A percentile compares a stretch with the other conserved stretches of the same genome.
phyloP scores from a whole-genome alignment of 2,797 vertebrate species.

The Tauraco hartlaubi region DNA sequence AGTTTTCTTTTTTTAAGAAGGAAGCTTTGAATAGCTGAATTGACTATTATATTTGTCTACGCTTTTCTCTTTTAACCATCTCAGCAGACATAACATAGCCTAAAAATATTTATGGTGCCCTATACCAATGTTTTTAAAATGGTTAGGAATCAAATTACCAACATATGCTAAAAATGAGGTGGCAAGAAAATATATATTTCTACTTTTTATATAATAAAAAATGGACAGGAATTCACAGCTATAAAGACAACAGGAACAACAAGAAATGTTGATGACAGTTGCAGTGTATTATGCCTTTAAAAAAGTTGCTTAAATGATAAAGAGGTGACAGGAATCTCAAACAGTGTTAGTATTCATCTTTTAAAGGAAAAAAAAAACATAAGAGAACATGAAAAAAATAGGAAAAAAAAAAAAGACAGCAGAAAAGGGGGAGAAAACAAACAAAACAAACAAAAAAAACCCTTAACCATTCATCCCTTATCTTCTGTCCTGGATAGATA shows the following conservation, averaged over 20 bases:
- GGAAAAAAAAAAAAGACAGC: fast-evolving
- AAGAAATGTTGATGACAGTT: not conserved
- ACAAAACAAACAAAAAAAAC: not conserved
- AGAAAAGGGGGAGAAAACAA: not conserved
- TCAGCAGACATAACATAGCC: not conserved
- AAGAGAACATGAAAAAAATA: fast-evolving
- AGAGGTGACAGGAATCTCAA: not conserved
- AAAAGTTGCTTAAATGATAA: not conserved
- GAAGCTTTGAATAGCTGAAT: not conserved
- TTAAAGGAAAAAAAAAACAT: not conserved
- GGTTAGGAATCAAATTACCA: not conserved
- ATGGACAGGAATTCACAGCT: not conserved
- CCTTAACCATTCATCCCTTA: not conserved
- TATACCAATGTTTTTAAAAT: not conserved
- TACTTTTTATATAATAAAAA: not conserved
- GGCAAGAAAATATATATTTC: not conserved
- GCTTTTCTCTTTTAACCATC: not conserved
- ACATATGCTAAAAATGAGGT: not conserved
- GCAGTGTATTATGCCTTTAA: not conserved
- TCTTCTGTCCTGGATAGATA: not conserved
- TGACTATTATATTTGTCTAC: not conserved
- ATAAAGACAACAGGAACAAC: not conserved
- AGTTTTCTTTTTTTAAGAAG: not conserved
- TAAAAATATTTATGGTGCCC: not conserved
- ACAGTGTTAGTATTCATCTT: not conserved